Base-by-base conservation (phyloP, 2,797 vertebrate species). In the Gadopsis bispinosus region DNA sequence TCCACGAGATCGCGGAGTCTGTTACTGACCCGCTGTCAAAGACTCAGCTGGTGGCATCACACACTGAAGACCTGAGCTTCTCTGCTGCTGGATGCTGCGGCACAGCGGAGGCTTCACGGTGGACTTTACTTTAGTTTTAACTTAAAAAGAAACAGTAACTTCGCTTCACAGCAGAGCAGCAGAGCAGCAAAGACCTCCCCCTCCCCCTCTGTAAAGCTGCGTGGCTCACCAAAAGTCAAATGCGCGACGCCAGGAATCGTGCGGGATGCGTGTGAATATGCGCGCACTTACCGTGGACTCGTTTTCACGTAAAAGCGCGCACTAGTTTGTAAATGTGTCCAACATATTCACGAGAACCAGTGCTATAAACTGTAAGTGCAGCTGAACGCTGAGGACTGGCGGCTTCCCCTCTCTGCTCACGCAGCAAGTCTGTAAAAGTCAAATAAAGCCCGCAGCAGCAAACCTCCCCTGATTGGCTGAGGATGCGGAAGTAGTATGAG, bases 361-460 rank as follows among this genome's bases (percentile, higher is more conserved):
- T 19, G 5, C 5, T 9, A 35, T 39, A 20, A 20, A 69, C 0
- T 62, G 3, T 9, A 16, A 50, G 2, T 54, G 5, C 17, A 13
- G 31, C 55, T 0, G 50, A 78, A 80, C 17, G 56, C 4, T 10
- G 26, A 5, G 0, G 61, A 80, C 26, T 54, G 7, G 12, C 47
- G 43, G 45, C 2, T 65, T 69, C 33, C 26, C 26, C 3, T 41
- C 55, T 13, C 4, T 3, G 39, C 45, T 87, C 86, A 87, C 80
- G 67, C 13, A 58, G 59, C 9, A 43, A 47, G 20, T 68, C 65
- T 68, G 78, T 69, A 19, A 93, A 96, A 96, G 88, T 96, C 94
- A 95, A 96, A 96, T 93, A 95, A 95, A 87, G 94, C 94, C 16
- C 16, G 78, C 71, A 76, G 75, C 41, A 90, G 74, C 75, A 92